phyloP scores from a whole-genome alignment of 2,888 invertebrate species.

The Lasius fuliginosus region DNA sequence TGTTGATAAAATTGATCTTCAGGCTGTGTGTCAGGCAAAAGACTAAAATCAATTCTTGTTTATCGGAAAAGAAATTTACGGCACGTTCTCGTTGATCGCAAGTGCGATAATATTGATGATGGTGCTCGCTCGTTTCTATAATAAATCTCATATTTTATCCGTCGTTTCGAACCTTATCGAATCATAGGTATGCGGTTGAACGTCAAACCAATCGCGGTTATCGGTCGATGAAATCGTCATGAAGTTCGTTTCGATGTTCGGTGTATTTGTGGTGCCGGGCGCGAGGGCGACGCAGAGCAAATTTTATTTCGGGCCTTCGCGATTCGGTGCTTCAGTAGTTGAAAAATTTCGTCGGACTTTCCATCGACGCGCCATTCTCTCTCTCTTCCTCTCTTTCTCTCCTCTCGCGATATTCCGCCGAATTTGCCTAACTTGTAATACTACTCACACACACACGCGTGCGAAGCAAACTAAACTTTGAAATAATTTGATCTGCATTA shows the following conservation, averaged over 20 bases:
- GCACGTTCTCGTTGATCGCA: slow-evolving; percentile 10
- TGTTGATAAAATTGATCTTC: not conserved
- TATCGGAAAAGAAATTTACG: not conserved
- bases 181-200: slow-evolving; percentile 68
- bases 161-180: slow-evolving; percentile 71
- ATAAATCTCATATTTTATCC: slow-evolving; percentile 55
- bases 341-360: slow-evolving; percentile 45
- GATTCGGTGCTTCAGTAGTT: slow-evolving; percentile 42
- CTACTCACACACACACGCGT: not conserved
- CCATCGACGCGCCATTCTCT: slow-evolving; percentile 25
- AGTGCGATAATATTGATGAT: slow-evolving; percentile 19
- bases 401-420: slow-evolving; percentile 30
- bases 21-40: not conserved
- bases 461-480: slow-evolving; percentile 34
- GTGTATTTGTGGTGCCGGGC: slow-evolving; percentile 66
- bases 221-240: slow-evolving; percentile 77
- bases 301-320: slow-evolving; percentile 66
- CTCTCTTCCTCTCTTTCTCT: not conserved
- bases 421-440: slow-evolving; percentile 40
- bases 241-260: slow-evolving; percentile 68
- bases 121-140: slow-evolving; percentile 32
- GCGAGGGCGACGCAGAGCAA: slow-evolving; percentile 43
- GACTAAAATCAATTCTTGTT: slow-evolving; percentile 10
- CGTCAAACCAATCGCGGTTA: slow-evolving; percentile 74
- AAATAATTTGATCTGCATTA: slow-evolving; percentile 50